Base-by-base conservation (phyloP, 2,888 invertebrate species). In the Pomacea canaliculata region DNA sequence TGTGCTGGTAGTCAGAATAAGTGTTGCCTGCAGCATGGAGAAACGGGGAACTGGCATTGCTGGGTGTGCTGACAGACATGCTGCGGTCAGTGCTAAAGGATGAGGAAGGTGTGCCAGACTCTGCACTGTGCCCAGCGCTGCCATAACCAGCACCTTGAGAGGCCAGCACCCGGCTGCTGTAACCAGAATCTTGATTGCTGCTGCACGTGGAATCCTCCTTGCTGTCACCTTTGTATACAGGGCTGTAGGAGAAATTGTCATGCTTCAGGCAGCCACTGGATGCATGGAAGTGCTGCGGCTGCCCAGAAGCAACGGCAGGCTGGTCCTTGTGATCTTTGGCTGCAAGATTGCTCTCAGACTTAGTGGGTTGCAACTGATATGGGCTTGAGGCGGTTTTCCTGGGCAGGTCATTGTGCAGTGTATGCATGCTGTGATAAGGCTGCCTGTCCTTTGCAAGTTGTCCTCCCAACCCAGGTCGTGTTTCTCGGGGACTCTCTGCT, bases 131-230 rank as follows among this genome's bases (percentile, higher is more conserved):
- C n/a, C 76, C 71, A 37, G 68, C 71, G 8, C 72, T 71, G 68
- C 78, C 46, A 72, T 82, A 56, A 18, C 23, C 73, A 9, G 46
- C 83, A 95, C 82, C 95, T 19, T 63, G n/a, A 27, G 63, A 63
- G 12, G 23, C 70, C 60, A 70, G 27, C 56, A 70, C 95, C 83
- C 95, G 94, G 63, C 95, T 95, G 85, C 95, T 95, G 89, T 96
- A 96, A 0, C 96, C 96, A 0, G 96, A 96, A 91, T 96, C 96
- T 82, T 95, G 90, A 79, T 87, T 88, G 77, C 88, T 88, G 77
- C 90, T 88, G 23, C 82, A 81, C 0, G 81, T 81, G 13, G 88
- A 86, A 77, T 89, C 89, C 69, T 88, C 87, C 76, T 87, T 88
- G 71, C 82, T 84, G 70, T 81, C 73, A 37, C 23, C 49, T 48